Evolutionary conservation across 2,113 vertebrate species (phyloP), one percentile per base, ranked within the genome.

Genomic region (Shinisaurus crocodilurus): DNA sequence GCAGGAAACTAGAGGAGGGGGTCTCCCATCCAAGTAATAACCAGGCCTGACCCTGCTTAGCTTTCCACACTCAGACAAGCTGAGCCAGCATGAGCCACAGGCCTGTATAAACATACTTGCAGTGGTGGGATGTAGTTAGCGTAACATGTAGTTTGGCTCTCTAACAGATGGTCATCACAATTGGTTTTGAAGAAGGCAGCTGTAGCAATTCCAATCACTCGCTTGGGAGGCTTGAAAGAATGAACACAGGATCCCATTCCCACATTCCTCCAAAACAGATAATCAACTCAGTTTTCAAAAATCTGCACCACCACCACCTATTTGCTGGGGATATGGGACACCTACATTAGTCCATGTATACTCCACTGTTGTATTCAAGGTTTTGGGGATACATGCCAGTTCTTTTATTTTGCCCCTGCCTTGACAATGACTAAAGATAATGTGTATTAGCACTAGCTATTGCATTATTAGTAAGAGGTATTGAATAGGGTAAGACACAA

Each of bases 221-320:
- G 48, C 88, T 91, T 12, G 40, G 74, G 87, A 92, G 82, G 20
- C 2, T 43, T 18, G 4, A 50, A 74, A 32, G 6, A 81, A 32
- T 88, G 74, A 93, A 83, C 54, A 2, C n/a, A 89, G 3, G 10
- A 2, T 91, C 13, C 34, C 20, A 3, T 89, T 90, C 34, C n/a
- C 40, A 45, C 70, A 5, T n/a, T 70, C 45, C 1, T 85, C 27
- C 69, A 16, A 85, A 23, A 60, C 12, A 77, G 29, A n/a, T 75
- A 29, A 60, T 40, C 27, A 20, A 3, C 16, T 37, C 48, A 57
- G 48, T 27, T 15, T 57, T 43, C 6, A 67, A 32, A 16, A 29
- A 67, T 43, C 27, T 5, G 50, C n/a, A n/a, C 9, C 69, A 84
- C 6, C 15, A 80, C 45, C 43, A 80, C 12, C 5, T 1, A 6